phyloP scores from a whole-genome alignment of 2,888 invertebrate species.

The Koerneria pararmatus region DNA sequence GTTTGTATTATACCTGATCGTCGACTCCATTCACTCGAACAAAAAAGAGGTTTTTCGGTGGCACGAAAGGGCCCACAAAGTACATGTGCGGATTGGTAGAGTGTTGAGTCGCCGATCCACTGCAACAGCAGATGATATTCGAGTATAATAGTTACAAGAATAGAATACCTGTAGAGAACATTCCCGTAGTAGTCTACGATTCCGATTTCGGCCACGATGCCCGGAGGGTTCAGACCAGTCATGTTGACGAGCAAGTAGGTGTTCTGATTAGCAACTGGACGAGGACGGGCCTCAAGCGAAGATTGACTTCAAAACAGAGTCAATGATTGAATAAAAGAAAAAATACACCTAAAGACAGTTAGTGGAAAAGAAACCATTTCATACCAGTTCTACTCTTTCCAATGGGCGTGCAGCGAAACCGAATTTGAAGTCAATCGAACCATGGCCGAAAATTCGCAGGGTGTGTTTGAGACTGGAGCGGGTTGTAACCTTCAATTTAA shows the following conservation, averaged over 20 bases:
- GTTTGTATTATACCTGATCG: slow-evolving; percentile 58
- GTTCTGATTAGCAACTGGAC: slow-evolving; percentile 52
- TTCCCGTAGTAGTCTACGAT: slow-evolving; percentile 53
- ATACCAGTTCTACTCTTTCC: slow-evolving; percentile 44
- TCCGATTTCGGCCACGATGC: slow-evolving; percentile 56
- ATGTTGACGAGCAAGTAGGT: slow-evolving; percentile 63
- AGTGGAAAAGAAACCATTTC: not conserved
- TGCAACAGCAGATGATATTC: slow-evolving; percentile 21
- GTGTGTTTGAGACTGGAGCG: slow-evolving; percentile 66
- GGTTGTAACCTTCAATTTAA: slow-evolving; percentile 31
- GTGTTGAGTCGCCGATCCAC: slow-evolving; percentile 24
- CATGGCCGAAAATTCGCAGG: slow-evolving; percentile 70
- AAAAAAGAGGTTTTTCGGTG: slow-evolving; percentile 71
- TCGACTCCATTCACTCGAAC: slow-evolving; percentile 71
- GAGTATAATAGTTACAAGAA: not conserved
- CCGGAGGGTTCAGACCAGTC: slow-evolving; percentile 61
- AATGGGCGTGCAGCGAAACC: slow-evolving; percentile 70
- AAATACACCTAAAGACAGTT: not conserved
- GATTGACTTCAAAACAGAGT: not conserved
- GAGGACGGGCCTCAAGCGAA: slow-evolving; percentile 43
- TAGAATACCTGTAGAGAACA: slow-evolving; percentile 14
- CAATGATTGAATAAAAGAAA: not conserved
- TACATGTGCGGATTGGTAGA: slow-evolving; percentile 61
- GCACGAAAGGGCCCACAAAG: slow-evolving; percentile 67
- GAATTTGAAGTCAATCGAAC: slow-evolving; percentile 69